Evolutionary conservation across 2,113 vertebrate species (phyloP).

Genomic region (Myotis brandtii): DNA sequence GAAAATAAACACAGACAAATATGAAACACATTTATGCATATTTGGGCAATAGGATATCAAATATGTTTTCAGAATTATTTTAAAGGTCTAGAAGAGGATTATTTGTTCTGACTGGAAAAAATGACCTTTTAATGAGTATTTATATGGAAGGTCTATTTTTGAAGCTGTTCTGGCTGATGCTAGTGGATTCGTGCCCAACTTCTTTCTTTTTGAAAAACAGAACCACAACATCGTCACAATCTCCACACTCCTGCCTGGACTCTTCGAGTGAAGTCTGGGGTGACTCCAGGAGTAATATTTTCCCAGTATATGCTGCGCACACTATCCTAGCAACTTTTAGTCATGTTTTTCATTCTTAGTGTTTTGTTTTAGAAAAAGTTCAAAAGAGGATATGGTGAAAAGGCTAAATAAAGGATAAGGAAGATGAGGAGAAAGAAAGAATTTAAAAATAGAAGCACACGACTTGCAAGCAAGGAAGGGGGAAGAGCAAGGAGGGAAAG

Average conservation of each 20-base stretch:
- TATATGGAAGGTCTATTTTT: background rate
- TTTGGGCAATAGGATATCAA: background rate
- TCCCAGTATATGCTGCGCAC: background rate
- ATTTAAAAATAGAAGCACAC: conserved; percentile 31
- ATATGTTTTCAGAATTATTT: conserved; percentile 35
- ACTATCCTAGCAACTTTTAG: background rate
- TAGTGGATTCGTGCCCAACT: background rate
- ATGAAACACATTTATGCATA: background rate
- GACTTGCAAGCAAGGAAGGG: background rate
- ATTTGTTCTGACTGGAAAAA: conserved; percentile 34
- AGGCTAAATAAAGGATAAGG: background rate
- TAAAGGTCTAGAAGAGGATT: background rate
- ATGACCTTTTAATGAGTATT: background rate
- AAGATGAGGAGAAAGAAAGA: conserved; percentile 41
- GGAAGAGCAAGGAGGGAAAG: background rate
- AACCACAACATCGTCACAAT: background rate
- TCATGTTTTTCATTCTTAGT: background rate
- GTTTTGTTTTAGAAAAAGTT: conserved; percentile 37
- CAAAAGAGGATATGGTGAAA: conserved; percentile 29
- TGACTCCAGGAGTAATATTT: background rate
- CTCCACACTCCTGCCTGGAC: background rate
- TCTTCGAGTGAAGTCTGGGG: background rate
- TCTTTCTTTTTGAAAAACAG: conserved; percentile 38
- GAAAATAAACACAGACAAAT: conserved; percentile 45
- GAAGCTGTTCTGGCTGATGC: background rate